Base-by-base conservation (phyloP, 2,888 invertebrate species). In the Trimorus sp. region DNA sequence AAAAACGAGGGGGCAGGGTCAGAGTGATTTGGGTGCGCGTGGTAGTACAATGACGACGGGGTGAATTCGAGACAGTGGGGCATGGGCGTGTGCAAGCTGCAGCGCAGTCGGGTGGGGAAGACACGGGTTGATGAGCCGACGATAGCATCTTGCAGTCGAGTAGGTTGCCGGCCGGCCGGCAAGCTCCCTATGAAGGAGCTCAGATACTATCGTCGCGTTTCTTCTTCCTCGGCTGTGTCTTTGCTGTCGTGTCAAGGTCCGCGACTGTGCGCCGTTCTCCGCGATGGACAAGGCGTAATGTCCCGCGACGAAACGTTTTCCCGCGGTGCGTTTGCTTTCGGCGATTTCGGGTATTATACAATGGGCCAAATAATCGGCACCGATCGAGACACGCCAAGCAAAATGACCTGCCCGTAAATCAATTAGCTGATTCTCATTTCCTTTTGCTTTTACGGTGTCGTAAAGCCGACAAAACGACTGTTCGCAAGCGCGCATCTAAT, bases 131-230 rank as follows among this genome's bases (percentile, higher is more conserved):
- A 87, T 86, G 86, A 86, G 85, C 79, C 79, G 73, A 79, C 70
- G 86, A 87, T 87, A 88, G 86, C 84, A 87, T 86, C 88, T 83
- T 83, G 83, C 84, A 78, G 84, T 82, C 83, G 80, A 82, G 84
- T 80, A 80, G 74, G 80, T 75, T 79, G 83, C 82, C 81, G 83
- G 84, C 79, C 76, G 79, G 83, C 83, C 81, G 83, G 84, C 84
- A 85, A 86, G 84, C 86, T 85, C 85, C 83, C 83, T 82, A 84
- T 84, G 85, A 85, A 85, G 86, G 85, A 84, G 83, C 82, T 59
- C 81, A 84, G 87, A 87, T 87, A 84, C 74, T 83, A 88, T 87
- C 86, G 79, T 83, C 84, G 84, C 79, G 84, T 85, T 86, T 85
- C 85, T 86, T 86, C 85, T 86, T 86, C 84, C 83, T 83, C 76